Percentiles rank a stretch among this genome's conserved stretches.
These are phyloP conservation scores for Lutjanus erythropterus DNA, from an alignment of 2,113 vertebrate species.

Conservation along the genomic window DNA sequence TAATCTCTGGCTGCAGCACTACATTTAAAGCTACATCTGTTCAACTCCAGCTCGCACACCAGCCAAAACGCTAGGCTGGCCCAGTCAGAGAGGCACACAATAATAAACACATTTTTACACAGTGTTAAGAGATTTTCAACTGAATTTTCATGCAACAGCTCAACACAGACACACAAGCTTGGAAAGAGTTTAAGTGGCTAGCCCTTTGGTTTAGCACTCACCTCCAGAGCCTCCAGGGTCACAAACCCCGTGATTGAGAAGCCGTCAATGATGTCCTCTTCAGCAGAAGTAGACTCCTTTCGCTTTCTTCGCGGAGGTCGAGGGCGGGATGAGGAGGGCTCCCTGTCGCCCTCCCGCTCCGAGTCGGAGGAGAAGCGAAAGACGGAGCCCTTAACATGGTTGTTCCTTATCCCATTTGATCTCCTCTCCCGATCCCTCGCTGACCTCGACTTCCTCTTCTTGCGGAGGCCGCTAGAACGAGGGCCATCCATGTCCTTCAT, in stretches of 20 bases:
- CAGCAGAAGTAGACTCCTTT: conserved; percentile 92
- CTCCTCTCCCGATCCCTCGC: conserved; percentile 89
- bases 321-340: conserved; percentile 89
- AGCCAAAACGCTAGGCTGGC: conserved; percentile 27
- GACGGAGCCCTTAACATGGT: conserved; percentile 80
- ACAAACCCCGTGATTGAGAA: conserved; percentile 94
- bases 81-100: conserved; percentile 31
- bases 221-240: conserved; percentile 94
- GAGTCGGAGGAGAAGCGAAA: conserved; percentile 92
- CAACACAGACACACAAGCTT: not conserved
- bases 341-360: conserved; percentile 89
- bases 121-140: conserved; percentile 5
- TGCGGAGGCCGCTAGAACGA: conserved; percentile 90
- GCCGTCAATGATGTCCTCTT: conserved; percentile 97
- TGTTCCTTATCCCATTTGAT: conserved; percentile 84
- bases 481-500: conserved; percentile 91
- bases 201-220: conserved; percentile 73
- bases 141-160: not conserved
- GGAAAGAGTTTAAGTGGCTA: not conserved
- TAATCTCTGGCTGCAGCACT: conserved; percentile 64
- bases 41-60: conserved; percentile 67
- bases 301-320: conserved; percentile 93
- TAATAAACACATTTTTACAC: conserved; percentile 47
- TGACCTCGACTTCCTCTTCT: conserved; percentile 93
- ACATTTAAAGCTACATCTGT: conserved; percentile 71